Base-by-base conservation (phyloP, 2,797 vertebrate genomes). In the Fundulus diaphanus region DNA sequence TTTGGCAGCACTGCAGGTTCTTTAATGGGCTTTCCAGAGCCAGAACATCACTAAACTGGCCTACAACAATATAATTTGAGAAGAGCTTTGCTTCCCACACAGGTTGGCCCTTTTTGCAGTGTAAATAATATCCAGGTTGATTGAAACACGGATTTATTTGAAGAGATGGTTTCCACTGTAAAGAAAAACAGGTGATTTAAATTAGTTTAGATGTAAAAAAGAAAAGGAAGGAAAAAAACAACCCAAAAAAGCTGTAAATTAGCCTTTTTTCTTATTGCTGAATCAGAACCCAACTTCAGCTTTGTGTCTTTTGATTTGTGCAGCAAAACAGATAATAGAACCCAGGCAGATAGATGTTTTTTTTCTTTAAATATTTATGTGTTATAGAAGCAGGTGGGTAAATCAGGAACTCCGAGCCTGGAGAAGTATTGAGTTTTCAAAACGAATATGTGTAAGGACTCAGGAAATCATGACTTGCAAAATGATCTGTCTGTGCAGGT, bases 1-100 rank as follows among this genome's bases (percentile, higher is more conserved):
- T 84, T 76, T 85, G 76, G 79, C 75, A 74, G 80, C 48, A 44
- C 56, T 72, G 15, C 63, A 4, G 51, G n/a, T 66, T 68, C 78
- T 31, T 5, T 56, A 80, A 81, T 24, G 18, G 79, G 37, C 29
- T 81, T 78, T 81, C 40, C 70, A 82, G 72, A 79, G 72, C 69
- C 77, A 79, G n/a, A 79, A 73, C 77, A 27, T 66, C 63, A 3
- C 51, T 22, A 16, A 78, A 74, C 46, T 59, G 42, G 44, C 56
- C 29, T 7, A 35, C 24, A 57, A 73, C 61, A 48, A 48, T 20
- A 31, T 35, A 22, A 44, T 22, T 44, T 0, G 0, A 63, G 56
- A 56, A 24, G 72, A 63, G 3, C 35, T 35, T 35, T 66, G 42
- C 70, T 79, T 76, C 37, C 77, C 33, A 46, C 0, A 2, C 22